Percentiles rank a stretch among this genome's conserved stretches.
Conservation (phyloP, 2,797 vertebrate species). For the Acipenser transmontanus region DNA sequence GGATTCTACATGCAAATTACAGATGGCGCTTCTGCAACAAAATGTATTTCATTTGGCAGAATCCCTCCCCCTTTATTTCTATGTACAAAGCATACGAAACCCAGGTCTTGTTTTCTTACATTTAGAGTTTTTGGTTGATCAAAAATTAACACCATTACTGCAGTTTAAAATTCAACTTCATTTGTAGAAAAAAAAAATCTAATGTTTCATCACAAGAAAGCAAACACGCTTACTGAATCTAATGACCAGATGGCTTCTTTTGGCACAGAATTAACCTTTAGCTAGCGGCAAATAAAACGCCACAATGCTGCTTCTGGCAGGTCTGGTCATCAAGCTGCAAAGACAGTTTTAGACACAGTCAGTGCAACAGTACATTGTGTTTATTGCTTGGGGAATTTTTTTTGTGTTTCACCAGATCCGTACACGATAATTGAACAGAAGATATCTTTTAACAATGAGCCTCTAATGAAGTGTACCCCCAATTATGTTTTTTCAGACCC, state of each 20-base stretch:
- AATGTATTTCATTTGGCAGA: not conserved
- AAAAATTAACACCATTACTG: not conserved
- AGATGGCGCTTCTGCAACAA: not conserved
- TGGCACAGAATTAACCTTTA: constrained; percentile 40
- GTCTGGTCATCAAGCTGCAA: constrained; percentile 33
- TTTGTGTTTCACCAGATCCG: constrained; percentile 9
- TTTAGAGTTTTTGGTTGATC: too few relatives aligned
- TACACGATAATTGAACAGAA: constrained; percentile 10
- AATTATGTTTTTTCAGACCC: constrained; percentile 28
- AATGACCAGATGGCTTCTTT: constrained; percentile 39
- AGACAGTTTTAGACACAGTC: constrained; percentile 18
- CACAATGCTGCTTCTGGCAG: constrained; percentile 25
- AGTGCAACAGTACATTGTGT: constrained; percentile 19
- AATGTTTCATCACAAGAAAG: constrained; percentile 8
- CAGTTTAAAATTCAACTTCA: not conserved
- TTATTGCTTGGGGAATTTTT: constrained; percentile 13
- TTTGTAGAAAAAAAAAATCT: not conserved
- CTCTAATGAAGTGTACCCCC: constrained; percentile 29
- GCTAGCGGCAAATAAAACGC: constrained; percentile 7
- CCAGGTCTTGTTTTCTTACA: too few relatives aligned
- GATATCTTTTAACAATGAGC: constrained; percentile 26
- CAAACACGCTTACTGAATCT: constrained; percentile 10
- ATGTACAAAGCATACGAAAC: too few relatives aligned
- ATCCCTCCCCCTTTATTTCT: not conserved
- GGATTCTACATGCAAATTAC: not conserved